Evolutionary conservation across 2,888 invertebrate genomes (phyloP).

Genomic region (Enoplolaimus lenunculus): DNA sequence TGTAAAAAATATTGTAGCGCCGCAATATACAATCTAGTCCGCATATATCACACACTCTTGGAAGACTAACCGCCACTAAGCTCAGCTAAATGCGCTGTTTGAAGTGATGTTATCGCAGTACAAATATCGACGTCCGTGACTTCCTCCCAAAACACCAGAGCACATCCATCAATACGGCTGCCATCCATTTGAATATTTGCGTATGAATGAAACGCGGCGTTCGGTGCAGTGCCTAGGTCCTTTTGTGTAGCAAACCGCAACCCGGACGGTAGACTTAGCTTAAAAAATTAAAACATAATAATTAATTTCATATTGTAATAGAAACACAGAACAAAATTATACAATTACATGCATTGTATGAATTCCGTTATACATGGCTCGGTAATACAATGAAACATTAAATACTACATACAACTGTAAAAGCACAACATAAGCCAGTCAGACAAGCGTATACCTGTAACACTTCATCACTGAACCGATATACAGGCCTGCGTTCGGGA

Average conservation of each 20-base stretch:
- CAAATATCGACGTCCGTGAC: constrained; percentile 79
- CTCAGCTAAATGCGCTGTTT: constrained; percentile 50
- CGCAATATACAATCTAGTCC: no score
- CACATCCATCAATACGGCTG: constrained; percentile 78
- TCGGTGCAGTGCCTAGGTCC: constrained; percentile 50
- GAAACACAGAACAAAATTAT: no score
- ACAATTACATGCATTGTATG: no score
- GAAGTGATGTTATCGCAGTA: constrained; percentile 84
- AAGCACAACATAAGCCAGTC: no score
- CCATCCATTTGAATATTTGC: constrained; percentile 94
- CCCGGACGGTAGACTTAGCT: constrained; percentile 88
- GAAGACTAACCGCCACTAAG: constrained; percentile 29
- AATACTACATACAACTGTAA: no score
- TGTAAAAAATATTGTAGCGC: no score
- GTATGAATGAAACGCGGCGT: constrained; percentile 68
- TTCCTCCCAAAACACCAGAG: constrained; percentile 88
- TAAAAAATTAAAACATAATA: no score
- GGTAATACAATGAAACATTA: no score
- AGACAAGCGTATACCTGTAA: constrained; percentile 67
- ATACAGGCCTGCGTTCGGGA: constrained; percentile 69
- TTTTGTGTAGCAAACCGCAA: constrained; percentile 85
- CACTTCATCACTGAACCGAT: constrained; percentile 55
- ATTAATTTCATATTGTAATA: no score
- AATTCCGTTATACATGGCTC: no score
- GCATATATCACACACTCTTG: no score